Evolutionary conservation across 2,113 vertebrate genomes (phyloP).

Genomic region (Pelobates fuscus): DNA sequence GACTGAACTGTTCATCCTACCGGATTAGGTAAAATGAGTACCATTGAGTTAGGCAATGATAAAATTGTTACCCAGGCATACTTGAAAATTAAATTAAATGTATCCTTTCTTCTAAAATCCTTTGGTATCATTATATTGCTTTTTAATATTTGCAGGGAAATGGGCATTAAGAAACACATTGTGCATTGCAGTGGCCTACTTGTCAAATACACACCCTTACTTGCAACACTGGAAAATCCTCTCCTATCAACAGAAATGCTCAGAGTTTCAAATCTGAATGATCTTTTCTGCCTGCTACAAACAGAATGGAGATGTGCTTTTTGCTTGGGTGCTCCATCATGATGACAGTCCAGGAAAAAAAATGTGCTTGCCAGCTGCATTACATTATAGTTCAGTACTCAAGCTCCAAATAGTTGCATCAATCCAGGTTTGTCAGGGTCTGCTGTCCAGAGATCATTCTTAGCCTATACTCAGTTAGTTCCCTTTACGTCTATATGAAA

Average conservation of each 20-base stretch:
- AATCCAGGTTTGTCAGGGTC: conserved; percentile 56
- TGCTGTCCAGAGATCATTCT: conserved; percentile 52
- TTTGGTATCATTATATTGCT: no score
- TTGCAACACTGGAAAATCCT: no score
- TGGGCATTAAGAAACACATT: no score
- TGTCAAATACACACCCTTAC: no score
- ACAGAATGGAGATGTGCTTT: conserved; percentile 38
- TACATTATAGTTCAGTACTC: conserved; percentile 54
- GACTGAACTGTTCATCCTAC: no score
- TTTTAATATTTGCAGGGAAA: no score
- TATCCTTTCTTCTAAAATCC: no score
- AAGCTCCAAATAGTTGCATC: conserved; percentile 55
- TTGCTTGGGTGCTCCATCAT: conserved; percentile 53
- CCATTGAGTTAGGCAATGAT: no score
- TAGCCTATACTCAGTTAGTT: conserved; percentile 49
- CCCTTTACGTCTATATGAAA: conserved; percentile 35
- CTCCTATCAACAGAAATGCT: neutral
- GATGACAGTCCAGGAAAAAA: conserved; percentile 55
- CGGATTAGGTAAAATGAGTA: no score
- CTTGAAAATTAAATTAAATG: no score
- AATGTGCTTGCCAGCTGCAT: conserved; percentile 55
- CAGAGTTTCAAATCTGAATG: conserved; percentile 43
- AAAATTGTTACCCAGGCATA: no score
- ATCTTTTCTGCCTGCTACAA: conserved; percentile 15
- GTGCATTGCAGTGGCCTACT: no score